phyloP scores from a whole-genome alignment of 2,113 vertebrate species.

The Coryphaenoides rupestris region DNA sequence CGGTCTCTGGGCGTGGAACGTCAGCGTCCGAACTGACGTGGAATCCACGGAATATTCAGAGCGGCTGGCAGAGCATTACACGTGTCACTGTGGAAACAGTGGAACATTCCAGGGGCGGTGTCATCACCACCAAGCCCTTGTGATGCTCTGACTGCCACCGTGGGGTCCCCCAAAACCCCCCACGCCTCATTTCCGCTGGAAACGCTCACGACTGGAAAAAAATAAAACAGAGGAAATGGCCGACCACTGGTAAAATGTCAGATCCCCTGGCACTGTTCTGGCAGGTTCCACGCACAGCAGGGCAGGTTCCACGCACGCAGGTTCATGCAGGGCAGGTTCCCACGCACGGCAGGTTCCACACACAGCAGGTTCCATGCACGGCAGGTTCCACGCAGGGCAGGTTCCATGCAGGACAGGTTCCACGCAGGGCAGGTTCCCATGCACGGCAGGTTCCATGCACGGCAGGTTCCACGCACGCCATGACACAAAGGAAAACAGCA shows the following conservation, averaged over 20 bases:
- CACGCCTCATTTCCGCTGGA: not conserved
- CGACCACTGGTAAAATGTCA: too few relatives aligned
- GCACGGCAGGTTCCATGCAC: not conserved
- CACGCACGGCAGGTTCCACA: not conserved
- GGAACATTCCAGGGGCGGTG: slow-evolving; percentile 59
- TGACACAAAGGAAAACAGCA: slow-evolving; percentile 30
- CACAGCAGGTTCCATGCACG: too few relatives aligned
- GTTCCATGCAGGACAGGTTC: not conserved
- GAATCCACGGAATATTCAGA: slow-evolving; percentile 1
- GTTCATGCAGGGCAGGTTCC: not conserved
- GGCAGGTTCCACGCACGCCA: not conserved
- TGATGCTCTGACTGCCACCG: slow-evolving; percentile 44
- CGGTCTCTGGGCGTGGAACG: slow-evolving; percentile 6
- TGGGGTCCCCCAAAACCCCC: slow-evolving; percentile 7
- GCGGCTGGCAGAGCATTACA: not conserved
- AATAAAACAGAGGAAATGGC: too few relatives aligned
- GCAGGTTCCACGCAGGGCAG: not conserved
- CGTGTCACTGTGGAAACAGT: not conserved
- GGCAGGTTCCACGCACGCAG: not conserved
- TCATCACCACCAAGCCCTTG: slow-evolving; percentile 15
- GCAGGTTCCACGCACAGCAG: too few relatives aligned
- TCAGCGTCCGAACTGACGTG: too few relatives aligned
- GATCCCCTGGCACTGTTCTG: too few relatives aligned
- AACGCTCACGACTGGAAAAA: too few relatives aligned
- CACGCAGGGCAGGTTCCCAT: not conserved